These are phyloP conservation scores for Tricholaema leucomelas DNA, from an alignment of 2,113 vertebrate genomes.

Conservation along the genomic window DNA sequence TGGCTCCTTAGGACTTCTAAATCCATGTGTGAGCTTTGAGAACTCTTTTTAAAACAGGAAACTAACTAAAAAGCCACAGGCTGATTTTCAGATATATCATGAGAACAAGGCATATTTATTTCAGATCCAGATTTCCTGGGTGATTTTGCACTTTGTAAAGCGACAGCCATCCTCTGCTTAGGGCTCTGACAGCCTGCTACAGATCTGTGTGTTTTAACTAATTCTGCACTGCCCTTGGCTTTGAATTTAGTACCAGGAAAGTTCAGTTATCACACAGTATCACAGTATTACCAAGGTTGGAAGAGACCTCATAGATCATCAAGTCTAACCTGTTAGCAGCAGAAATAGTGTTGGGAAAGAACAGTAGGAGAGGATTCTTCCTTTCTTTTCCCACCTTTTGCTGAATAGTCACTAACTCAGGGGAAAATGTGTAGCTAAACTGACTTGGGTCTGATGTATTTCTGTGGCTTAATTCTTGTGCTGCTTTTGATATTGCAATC, in stretches of 20 bases:
- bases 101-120: neutral
- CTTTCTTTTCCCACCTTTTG: neutral
- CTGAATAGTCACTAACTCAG: neutral
- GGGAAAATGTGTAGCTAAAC: neutral
- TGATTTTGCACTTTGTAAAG: neutral
- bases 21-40: neutral
- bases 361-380: neutral
- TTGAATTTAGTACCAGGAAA: neutral
- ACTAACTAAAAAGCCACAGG: rapidly evolving
- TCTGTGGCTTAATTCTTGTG: neutral
- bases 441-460: neutral
- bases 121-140: neutral
- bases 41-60: neutral
- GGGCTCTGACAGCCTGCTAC: neutral
- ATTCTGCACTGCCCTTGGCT: neutral
- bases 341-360: neutral
- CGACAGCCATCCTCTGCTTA: neutral
- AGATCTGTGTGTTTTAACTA: neutral
- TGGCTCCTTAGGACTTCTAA: neutral
- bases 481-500: neutral
- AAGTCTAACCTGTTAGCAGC: too few relatives aligned
- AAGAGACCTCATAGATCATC: too few relatives aligned
- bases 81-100: neutral
- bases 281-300: too few relatives aligned
- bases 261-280: too few relatives aligned